Evolutionary conservation across 2,113 vertebrate species (phyloP).

Genomic region (Odocoileus hemionus): DNA sequence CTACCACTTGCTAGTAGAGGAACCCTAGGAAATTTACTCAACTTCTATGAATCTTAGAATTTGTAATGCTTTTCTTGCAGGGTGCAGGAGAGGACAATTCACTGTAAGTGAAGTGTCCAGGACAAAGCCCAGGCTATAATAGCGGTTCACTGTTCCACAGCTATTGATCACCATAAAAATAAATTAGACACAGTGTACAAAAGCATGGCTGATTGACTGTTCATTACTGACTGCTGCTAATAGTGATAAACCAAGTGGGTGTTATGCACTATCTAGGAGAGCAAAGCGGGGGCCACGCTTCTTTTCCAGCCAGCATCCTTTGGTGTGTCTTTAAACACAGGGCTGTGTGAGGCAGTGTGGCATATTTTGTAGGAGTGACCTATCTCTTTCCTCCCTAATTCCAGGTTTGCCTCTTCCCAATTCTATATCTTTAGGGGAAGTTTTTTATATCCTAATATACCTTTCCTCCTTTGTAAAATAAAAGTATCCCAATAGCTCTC

Average conservation of each 20-base stretch:
- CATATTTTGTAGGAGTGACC: rapidly evolving
- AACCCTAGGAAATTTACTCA: background rate
- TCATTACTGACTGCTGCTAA: background rate
- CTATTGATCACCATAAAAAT: background rate
- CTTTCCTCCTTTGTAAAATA: background rate
- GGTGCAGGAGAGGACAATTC: background rate
- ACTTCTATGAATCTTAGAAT: background rate
- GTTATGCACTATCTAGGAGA: background rate
- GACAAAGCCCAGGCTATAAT: background rate
- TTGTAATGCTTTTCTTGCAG: background rate
- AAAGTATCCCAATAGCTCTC: background rate
- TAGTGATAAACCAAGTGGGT: background rate
- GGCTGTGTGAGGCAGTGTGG: background rate
- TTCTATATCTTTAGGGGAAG: background rate
- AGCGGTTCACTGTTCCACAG: background rate
- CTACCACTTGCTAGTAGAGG: background rate
- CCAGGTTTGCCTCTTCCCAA: background rate
- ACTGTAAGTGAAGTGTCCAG: background rate
- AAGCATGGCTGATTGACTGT: background rate
- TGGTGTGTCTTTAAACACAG: background rate
- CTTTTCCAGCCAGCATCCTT: background rate
- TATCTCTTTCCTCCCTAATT: background rate
- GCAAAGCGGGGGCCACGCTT: background rate
- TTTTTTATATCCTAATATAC: background rate
- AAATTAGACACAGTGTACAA: background rate